Conservation (phyloP, 2,888 invertebrate species). For the Lochmaea crataegi region DNA sequence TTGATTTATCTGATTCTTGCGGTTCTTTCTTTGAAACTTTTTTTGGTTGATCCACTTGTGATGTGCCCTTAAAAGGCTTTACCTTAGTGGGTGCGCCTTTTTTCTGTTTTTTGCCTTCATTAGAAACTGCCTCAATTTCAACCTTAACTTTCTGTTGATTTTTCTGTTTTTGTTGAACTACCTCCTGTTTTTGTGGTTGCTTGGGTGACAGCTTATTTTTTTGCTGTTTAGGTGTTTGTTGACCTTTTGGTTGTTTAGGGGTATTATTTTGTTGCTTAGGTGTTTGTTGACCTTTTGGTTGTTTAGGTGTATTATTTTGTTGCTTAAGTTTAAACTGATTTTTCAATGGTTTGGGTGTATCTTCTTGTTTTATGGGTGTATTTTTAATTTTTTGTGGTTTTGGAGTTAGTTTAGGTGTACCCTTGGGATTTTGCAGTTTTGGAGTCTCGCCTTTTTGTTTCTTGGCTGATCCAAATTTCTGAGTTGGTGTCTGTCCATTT, state of each 20-base stretch:
- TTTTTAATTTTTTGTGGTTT: slow-evolving; percentile 1
- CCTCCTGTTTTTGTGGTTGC: slow-evolving; percentile 8
- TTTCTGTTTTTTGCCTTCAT: slow-evolving; percentile 18
- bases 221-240: slow-evolving; percentile 7
- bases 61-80: slow-evolving; percentile 31
- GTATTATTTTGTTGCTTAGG: slow-evolving; percentile 15
- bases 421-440: background rate
- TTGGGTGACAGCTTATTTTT: slow-evolving; percentile 26
- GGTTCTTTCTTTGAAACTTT: slow-evolving; percentile 2
- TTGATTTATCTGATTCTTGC: slow-evolving; percentile 1
- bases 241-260: slow-evolving; percentile 18
- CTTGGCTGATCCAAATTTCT: slow-evolving; percentile 17
- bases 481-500: slow-evolving; percentile 30
- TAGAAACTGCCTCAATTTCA: background rate
- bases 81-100: slow-evolving; percentile 10
- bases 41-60: slow-evolving; percentile 14
- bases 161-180: slow-evolving; percentile 13
- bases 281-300: background rate
- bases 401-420: slow-evolving; percentile 9
- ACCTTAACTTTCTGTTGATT: background rate
- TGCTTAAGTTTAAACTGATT: background rate
- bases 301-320: background rate
- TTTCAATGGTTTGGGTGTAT: too few species aligned
- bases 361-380: slow-evolving; percentile 13
- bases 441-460: slow-evolving; percentile 15